Base-by-base conservation (phyloP, 2,797 vertebrate species). In the Lepus oiostolus region DNA sequence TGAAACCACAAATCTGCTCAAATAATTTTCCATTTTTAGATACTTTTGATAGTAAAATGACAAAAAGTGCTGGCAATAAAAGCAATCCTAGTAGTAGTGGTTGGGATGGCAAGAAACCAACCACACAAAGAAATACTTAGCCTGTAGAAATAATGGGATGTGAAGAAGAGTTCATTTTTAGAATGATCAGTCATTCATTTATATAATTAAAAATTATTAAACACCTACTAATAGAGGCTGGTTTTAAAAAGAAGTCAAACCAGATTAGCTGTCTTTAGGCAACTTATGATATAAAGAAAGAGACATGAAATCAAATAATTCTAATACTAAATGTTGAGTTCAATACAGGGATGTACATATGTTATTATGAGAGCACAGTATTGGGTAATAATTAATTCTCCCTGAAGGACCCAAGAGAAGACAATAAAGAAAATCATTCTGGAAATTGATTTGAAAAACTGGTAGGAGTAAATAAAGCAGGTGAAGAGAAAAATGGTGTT, bases 1-100 rank as follows among this genome's bases (percentile, higher is more conserved):
- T 83, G 70, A 91, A 96, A 68, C 80, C 62, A 93, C 65, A 95
- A 84, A 85, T 95, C 19, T 68, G 3, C 32, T 85, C n/a, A 93
- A 30, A 68, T 54, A 60, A 19, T 72, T 50, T 82, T 26, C 26
- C 13, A 83, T 77, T 67, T 88, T 32, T 74, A 92, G 81, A 82
- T 19, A 58, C 54, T 89, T 80, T n/a, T 50, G 11, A 72, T 79
- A 11, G n/a, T 80, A 89, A 24, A 5, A 58, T 52, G 76, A 75
- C 74, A 22, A 50, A 86, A 91, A 52, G 54, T 26, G 28, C 12
- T 76, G n/a, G 0, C 21, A 30, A 42, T 67, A 8, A 22, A 91
- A 94, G 60, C 85, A 88, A 94, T 92, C 30, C 38, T 70, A 11
- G 3, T 32, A 30, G 1, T 63, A 7, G 35, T 82, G 17, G 30